Percentiles rank a stretch among this genome's conserved stretches.
Evolutionary conservation across 2,797 vertebrate genomes (phyloP).

Genomic region (Tachyglossus aculeatus): DNA sequence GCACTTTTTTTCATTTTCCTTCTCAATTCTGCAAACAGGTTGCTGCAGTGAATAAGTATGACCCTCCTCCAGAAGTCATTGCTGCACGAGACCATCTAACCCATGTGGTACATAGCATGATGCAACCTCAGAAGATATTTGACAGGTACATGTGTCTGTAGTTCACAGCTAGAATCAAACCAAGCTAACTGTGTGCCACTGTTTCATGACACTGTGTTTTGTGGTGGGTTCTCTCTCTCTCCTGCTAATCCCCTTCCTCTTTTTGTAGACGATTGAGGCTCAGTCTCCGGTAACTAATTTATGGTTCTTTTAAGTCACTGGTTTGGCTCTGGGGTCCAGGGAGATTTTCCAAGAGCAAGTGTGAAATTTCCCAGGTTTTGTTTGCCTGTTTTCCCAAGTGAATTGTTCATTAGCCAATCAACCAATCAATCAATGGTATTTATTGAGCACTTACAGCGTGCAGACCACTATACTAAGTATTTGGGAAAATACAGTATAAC

Average conservation of each 20-base stretch:
- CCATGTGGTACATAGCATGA: constrained; percentile 76
- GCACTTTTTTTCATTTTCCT: neutral
- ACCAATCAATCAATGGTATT: too few species aligned
- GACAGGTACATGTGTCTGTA: constrained; percentile 78
- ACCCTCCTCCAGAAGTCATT: constrained; percentile 87
- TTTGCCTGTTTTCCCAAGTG: too few species aligned
- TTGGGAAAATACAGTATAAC: too few species aligned
- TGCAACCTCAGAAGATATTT: constrained; percentile 87
- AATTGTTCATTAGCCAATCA: too few species aligned
- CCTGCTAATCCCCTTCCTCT: neutral
- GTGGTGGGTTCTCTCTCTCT: neutral
- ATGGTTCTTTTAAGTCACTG: too few species aligned
- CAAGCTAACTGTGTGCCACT: neutral
- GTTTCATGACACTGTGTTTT: rapidly evolving
- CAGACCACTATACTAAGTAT: too few species aligned
- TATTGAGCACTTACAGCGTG: too few species aligned
- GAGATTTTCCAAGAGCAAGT: too few species aligned
- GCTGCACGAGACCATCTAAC: constrained; percentile 87
- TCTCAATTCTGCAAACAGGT: constrained; percentile 76
- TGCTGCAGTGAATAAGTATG: constrained; percentile 81
- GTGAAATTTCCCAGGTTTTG: too few species aligned
- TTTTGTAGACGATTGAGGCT: neutral
- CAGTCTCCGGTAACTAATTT: too few species aligned
- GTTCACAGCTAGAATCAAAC: neutral
- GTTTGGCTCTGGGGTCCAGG: too few species aligned